phyloP scores from a whole-genome alignment of 2,888 invertebrate species.

The Penaeus monodon region DNA sequence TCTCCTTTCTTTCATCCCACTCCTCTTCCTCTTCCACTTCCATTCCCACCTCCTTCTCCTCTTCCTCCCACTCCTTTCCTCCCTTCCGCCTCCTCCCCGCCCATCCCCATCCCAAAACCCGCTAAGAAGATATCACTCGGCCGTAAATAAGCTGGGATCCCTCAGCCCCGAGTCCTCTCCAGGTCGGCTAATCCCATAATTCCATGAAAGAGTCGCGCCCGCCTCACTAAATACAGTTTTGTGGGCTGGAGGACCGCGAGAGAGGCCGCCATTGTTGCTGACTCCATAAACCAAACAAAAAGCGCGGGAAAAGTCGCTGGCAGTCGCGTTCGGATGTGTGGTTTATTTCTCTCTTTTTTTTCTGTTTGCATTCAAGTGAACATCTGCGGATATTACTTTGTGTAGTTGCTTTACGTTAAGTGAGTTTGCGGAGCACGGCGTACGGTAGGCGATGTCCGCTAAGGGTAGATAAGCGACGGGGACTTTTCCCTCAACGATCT shows the following conservation, averaged over 20 bases:
- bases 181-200: conserved; percentile 49
- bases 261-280: conserved; percentile 31
- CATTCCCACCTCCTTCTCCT: too few relatives aligned
- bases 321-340: neutral
- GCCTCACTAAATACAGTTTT: conserved; percentile 51
- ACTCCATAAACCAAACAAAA: conserved; percentile 42
- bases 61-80: too few relatives aligned
- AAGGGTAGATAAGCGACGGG: too few relatives aligned
- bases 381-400: too few relatives aligned
- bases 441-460: too few relatives aligned
- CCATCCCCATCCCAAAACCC: conserved; percentile 22
- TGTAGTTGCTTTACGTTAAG: too few relatives aligned
- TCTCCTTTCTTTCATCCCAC: neutral
- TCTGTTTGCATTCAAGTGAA: too few relatives aligned
- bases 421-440: too few relatives aligned
- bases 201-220: conserved; percentile 29
- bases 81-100: neutral
- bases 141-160: conserved; percentile 10
- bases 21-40: neutral
- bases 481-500: too few relatives aligned
- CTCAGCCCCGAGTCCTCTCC: conserved; percentile 3
- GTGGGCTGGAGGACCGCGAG: conserved; percentile 39
- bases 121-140: conserved; percentile 36
- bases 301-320: conserved; percentile 15
- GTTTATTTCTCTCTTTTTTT: too few relatives aligned